These are phyloP conservation scores for Halictus ligatus DNA, from an alignment of 2,888 invertebrate genomes.

Conservation along the genomic window DNA sequence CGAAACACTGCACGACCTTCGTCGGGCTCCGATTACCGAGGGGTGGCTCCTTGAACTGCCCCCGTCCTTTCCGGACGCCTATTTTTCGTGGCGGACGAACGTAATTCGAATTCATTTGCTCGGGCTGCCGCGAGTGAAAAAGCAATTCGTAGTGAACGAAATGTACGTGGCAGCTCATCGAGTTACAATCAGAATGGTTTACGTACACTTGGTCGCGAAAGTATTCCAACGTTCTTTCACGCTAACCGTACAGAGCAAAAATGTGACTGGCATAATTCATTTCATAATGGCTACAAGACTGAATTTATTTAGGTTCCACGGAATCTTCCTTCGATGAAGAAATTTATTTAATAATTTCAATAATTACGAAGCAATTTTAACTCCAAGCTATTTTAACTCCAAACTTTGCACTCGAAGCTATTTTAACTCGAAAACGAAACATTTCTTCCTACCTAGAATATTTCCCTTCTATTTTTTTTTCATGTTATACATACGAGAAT, in stretches of 20 bases:
- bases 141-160: background rate
- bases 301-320: too few relatives aligned
- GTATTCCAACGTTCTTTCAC: background rate
- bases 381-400: too few relatives aligned
- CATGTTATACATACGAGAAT: too few relatives aligned
- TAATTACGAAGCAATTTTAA: too few relatives aligned
- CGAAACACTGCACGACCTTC: background rate
- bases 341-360: too few relatives aligned
- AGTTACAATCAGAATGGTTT: background rate
- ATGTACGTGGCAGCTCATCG: background rate
- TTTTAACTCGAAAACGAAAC: too few relatives aligned
- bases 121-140: background rate
- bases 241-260: background rate
- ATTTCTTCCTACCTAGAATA: too few relatives aligned
- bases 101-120: background rate
- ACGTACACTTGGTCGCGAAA: background rate
- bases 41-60: background rate
- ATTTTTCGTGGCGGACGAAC: background rate
- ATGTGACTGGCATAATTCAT: background rate
- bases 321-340: too few relatives aligned
- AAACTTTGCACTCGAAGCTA: too few relatives aligned
- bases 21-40: background rate
- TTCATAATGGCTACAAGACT: background rate
- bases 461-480: too few relatives aligned
- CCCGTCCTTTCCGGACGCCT: too few relatives aligned